A percentile compares a stretch with the other conserved stretches of the same genome.
Conservation (phyloP, 2,797 vertebrate species). For the Aldrovandia affinis region DNA sequence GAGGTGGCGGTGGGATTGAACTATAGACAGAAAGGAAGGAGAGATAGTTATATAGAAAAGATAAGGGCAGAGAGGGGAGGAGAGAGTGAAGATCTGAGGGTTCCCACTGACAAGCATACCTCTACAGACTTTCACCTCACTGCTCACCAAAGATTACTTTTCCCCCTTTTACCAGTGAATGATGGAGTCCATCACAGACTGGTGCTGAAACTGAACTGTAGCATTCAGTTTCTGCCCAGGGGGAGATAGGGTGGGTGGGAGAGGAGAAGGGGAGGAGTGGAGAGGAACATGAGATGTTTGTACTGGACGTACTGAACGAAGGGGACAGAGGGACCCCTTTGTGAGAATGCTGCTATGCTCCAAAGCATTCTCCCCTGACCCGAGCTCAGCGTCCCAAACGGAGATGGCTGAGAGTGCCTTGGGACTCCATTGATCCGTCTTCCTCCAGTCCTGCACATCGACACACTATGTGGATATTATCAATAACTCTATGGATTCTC, state of each 20-base stretch:
- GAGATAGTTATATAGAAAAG: background rate
- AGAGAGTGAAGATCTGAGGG: background rate
- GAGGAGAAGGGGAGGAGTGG: background rate
- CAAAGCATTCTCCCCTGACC: background rate
- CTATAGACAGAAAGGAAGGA: background rate
- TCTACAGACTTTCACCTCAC: background rate
- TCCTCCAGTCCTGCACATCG: conserved; percentile 38
- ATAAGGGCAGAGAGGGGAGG: background rate
- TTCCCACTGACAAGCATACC: background rate
- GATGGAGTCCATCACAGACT: conserved; percentile 4
- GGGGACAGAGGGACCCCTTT: conserved; percentile 1
- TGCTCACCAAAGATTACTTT: background rate
- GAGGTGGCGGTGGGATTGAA: background rate
- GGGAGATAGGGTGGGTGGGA: background rate
- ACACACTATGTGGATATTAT: conserved; percentile 74
- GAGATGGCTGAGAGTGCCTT: background rate
- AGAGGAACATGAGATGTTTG: conserved; percentile 13
- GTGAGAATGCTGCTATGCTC: background rate
- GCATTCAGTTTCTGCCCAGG: background rate
- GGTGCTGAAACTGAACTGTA: background rate
- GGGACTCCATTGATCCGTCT: background rate
- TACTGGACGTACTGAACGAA: background rate
- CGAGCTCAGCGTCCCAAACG: background rate
- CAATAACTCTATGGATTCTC: conserved; percentile 71
- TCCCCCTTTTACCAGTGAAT: background rate